Percentiles rank a stretch among this genome's conserved stretches.
These are phyloP conservation scores for Crypturellus tataupa DNA, from an alignment of 2,797 vertebrate species.

Conservation along the genomic window DNA sequence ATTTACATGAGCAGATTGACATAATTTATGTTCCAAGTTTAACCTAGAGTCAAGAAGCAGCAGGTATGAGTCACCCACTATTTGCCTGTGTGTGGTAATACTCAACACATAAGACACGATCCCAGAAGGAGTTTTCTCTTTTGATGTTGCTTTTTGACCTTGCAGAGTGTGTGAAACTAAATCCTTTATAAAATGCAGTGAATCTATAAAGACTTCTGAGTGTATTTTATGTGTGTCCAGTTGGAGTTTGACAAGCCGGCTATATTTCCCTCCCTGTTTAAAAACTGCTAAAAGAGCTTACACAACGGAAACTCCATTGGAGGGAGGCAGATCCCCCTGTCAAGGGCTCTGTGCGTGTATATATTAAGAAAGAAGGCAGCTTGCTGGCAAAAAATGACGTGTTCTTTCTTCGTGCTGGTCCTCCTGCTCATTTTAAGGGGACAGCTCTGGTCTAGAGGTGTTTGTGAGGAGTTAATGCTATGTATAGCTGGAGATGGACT, in stretches of 20 bases:
- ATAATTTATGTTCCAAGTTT: constrained; percentile 84
- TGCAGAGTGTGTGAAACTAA: constrained; percentile 77
- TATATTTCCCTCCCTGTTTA: constrained; percentile 4
- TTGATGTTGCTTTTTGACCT: constrained; percentile 83
- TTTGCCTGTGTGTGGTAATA: constrained; percentile 72
- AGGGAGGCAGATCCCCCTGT: not conserved
- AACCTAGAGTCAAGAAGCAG: constrained; percentile 79
- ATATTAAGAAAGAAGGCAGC: not conserved
- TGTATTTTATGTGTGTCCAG: constrained; percentile 65
- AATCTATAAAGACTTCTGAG: constrained; percentile 56
- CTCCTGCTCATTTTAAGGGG: not conserved
- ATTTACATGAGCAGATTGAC: constrained; percentile 85
- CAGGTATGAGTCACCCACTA: constrained; percentile 76
- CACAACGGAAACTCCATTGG: not conserved
- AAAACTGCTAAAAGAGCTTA: constrained; percentile 26
- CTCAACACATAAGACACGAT: constrained; percentile 71
- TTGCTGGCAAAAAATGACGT: not conserved
- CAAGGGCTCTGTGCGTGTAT: not conserved
- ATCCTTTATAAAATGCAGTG: constrained; percentile 68
- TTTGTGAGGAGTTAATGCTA: not conserved
- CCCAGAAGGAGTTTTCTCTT: constrained; percentile 75
- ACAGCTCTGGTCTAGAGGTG: fast-evolving
- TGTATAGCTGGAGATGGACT: fast-evolving
- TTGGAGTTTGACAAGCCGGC: constrained; percentile 75
- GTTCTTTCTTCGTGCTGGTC: not conserved